Percentiles rank a stretch among this genome's conserved stretches.
phyloP scores from a whole-genome alignment of 2,888 invertebrate genomes.

The Timandra comae region DNA sequence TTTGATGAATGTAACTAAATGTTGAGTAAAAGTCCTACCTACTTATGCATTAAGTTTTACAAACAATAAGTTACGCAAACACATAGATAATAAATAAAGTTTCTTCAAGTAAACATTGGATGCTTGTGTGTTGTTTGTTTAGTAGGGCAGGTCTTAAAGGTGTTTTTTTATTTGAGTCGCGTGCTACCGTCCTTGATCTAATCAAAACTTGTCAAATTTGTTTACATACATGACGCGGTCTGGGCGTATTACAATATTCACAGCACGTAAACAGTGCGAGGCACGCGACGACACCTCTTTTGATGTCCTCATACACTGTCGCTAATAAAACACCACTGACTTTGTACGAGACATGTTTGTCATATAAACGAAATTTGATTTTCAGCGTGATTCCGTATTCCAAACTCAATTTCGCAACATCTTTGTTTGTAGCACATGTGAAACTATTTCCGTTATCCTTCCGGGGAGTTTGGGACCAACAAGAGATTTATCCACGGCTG shows the following conservation, averaged over 20 bases:
- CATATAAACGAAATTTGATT: slow-evolving; percentile 59
- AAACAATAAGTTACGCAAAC: no score
- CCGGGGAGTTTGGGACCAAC: slow-evolving; percentile 22
- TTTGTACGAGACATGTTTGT: slow-evolving; percentile 52
- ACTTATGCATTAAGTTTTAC: no score
- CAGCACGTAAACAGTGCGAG: slow-evolving; percentile 59
- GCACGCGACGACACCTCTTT: slow-evolving; percentile 56
- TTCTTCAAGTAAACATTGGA: no score
- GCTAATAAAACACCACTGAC: slow-evolving; percentile 58
- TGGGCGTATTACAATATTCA: slow-evolving; percentile 50
- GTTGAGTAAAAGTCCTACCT: no score
- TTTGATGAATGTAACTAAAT: no score
- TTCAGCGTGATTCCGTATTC: slow-evolving; percentile 43
- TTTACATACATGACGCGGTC: slow-evolving; percentile 57
- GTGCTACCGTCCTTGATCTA: slow-evolving; percentile 53
- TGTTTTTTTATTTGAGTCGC: slow-evolving; percentile 51
- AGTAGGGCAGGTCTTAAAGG: slow-evolving; percentile 17
- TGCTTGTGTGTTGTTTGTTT: no score
- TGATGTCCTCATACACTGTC: slow-evolving; percentile 52
- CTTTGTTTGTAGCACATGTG: slow-evolving; percentile 43
- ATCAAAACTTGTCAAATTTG: slow-evolving; percentile 71
- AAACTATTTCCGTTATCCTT: slow-evolving; percentile 38
- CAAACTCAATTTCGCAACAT: slow-evolving; percentile 44
- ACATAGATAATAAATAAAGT: no score
- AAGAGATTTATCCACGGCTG: slow-evolving; percentile 23